A percentile compares a stretch with the other conserved stretches of the same genome.
Evolutionary conservation across 2,113 vertebrate species (phyloP).

Genomic region (Actinemys pallida): DNA sequence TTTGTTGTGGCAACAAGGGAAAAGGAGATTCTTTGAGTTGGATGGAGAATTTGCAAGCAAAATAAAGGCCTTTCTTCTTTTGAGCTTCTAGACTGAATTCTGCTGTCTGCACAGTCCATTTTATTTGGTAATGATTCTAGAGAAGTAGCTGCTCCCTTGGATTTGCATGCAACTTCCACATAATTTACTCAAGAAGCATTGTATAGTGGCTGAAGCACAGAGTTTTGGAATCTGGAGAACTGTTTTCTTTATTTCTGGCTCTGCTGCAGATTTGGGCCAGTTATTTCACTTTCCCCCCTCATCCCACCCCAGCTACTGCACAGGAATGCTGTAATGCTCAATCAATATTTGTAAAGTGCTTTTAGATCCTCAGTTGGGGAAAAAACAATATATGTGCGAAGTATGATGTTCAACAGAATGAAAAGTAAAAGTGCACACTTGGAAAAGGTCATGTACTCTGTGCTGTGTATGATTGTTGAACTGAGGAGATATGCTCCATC

Average conservation of each 20-base stretch:
- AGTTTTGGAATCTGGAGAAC: not conserved
- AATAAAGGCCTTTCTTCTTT: not conserved
- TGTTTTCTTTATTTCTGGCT: rapidly evolving
- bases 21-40: not conserved
- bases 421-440: not conserved
- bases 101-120: not conserved
- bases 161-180: not conserved
- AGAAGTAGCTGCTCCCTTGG: not conserved
- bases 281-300: not conserved
- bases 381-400: not conserved
- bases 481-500: rapidly evolving
- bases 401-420: not conserved
- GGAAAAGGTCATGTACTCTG: not conserved
- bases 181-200: rapidly evolving
- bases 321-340: not conserved
- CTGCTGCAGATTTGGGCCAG: rapidly evolving
- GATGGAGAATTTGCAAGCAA: not conserved
- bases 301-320: rapidly evolving
- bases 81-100: not conserved
- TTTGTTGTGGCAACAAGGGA: not conserved
- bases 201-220: not conserved
- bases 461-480: rapidly evolving
- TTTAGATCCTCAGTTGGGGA: not conserved
- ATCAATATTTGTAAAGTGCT: not conserved
- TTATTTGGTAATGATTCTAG: not conserved